Base-by-base conservation (phyloP, 2,113 vertebrate species). In the Colaptes auratus region DNA sequence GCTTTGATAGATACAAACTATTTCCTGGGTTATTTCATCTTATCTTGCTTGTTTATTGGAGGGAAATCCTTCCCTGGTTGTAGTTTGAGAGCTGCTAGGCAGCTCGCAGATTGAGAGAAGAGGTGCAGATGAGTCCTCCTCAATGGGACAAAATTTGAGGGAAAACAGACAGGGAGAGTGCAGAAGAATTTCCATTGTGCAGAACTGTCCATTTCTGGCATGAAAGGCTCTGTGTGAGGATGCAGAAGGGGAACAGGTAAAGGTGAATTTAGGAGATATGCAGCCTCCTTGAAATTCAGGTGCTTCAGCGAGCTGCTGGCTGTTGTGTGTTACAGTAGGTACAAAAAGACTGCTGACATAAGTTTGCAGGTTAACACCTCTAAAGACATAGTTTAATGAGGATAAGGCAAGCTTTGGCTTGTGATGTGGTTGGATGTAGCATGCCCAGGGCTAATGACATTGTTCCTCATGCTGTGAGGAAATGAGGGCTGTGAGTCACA, bases 341-440 rank as follows among this genome's bases (percentile, higher is more conserved):
- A 20, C 50, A 35, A 46, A 42, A n/a, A 66, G 25, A 13, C 72
- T 3, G 0, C 28, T 87, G 35, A 46, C 12, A 0, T 31, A 46
- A 50, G 35, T 53, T 71, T 75, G 53, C 58, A 53, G 30, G 52
- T 60, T 39, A 72, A 78, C 28, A 28, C 48, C 30, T 82, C 61
- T 55, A 23, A 48, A 92, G 69, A 12, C 31, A 30, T 66, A 55
- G 12, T 55, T 52, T 33, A 46, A 8, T 0, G 3, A 48, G 24
- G 31, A 71, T 28, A 56, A 74, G 36, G 36, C 7, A 18, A 18
- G 0, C 67, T 86, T 59, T 0, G 1, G 7, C 52, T 77, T 52
- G 50, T 0, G 0, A 1, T 36, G 31, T 2, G 0, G 8, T 23
- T 3, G 2, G 30, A 17, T 31, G 50, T 55, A 59, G 64, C 4